Evolutionary conservation across 1,140 invertebrate genomes (phyloP), one percentile per base, ranked within the genome.

Genomic region (Eumeta japonica): DNA sequence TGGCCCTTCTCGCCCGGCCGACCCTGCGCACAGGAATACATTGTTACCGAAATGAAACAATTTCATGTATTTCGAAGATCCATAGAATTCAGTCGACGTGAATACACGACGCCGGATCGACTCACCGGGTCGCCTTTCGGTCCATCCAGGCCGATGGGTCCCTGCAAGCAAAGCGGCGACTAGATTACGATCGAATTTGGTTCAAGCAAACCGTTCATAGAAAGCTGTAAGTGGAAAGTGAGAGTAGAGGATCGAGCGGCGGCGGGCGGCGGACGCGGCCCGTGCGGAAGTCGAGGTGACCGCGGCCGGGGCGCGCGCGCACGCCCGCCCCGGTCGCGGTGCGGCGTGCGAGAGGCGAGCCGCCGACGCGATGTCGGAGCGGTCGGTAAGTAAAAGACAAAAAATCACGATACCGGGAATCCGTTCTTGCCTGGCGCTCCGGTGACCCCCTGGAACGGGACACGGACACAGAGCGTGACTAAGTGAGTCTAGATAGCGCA

Each of bases 41-140:
- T n/a, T n/a, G n/a, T n/a, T n/a, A n/a, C n/a, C n/a, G n/a, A n/a
- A n/a, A n/a, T n/a, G n/a, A n/a, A n/a, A n/a, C n/a, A n/a, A n/a
- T n/a, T n/a, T n/a, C n/a, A n/a, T n/a, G n/a, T n/a, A n/a, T n/a
- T n/a, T n/a, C n/a, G n/a, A n/a, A n/a, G n/a, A n/a, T n/a, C n/a
- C n/a, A n/a, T n/a, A n/a, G n/a, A n/a, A n/a, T n/a, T n/a, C n/a
- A n/a, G n/a, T n/a, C n/a, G n/a, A n/a, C n/a, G n/a, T n/a, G n/a
- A n/a, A n/a, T n/a, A n/a, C n/a, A n/a, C n/a, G n/a, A n/a, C n/a
- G n/a, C n/a, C n/a, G n/a, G n/a, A n/a, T n/a, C n/a, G n/a, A 83
- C 89, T 87, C 82, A 94, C 90, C 67, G 84, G 80, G 62, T 93
- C 90, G 58, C 92, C 93, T 81, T 96, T 95, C 9, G 92, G 91